Conservation (phyloP, 2,888 invertebrate genomes). For the Drosophila mercatorum region DNA sequence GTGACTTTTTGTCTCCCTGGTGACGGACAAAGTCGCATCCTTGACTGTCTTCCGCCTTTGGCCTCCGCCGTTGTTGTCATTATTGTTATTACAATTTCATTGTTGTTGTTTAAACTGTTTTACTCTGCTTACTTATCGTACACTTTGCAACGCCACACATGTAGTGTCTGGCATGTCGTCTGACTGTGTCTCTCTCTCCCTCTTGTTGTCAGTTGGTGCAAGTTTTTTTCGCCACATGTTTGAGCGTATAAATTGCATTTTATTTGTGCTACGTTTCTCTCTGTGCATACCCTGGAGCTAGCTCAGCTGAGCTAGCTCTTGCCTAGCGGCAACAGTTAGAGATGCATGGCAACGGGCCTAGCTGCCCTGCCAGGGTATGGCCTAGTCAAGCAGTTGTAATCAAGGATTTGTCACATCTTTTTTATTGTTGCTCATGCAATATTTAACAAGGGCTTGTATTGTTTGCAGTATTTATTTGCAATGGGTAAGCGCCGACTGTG, state of each 20-base stretch:
- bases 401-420: constrained; percentile 13
- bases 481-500: constrained; percentile 17
- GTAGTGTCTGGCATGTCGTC: constrained; percentile 40
- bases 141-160: constrained; percentile 59
- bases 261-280: constrained; percentile 25
- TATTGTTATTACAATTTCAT: constrained; percentile 68
- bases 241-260: constrained; percentile 62
- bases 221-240: constrained; percentile 39
- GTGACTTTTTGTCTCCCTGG: constrained; percentile 50
- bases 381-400: background rate
- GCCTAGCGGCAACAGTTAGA: background rate
- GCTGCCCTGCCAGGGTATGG: background rate
- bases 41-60: constrained; percentile 29
- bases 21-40: constrained; percentile 48
- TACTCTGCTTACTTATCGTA: constrained; percentile 61
- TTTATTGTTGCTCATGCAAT: constrained; percentile 45
- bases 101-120: constrained; percentile 50
- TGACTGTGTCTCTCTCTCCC: constrained; percentile 8
- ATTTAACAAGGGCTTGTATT: constrained; percentile 56
- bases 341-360: background rate
- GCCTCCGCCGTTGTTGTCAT: constrained; percentile 45
- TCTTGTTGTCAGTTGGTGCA: constrained; percentile 7
- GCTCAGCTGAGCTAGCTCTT: too few relatives aligned
- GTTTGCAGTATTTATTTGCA: constrained; percentile 47
- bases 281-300: constrained; percentile 20